Conservation (phyloP, 2,797 vertebrate genomes). For the Acanthornis magna region DNA sequence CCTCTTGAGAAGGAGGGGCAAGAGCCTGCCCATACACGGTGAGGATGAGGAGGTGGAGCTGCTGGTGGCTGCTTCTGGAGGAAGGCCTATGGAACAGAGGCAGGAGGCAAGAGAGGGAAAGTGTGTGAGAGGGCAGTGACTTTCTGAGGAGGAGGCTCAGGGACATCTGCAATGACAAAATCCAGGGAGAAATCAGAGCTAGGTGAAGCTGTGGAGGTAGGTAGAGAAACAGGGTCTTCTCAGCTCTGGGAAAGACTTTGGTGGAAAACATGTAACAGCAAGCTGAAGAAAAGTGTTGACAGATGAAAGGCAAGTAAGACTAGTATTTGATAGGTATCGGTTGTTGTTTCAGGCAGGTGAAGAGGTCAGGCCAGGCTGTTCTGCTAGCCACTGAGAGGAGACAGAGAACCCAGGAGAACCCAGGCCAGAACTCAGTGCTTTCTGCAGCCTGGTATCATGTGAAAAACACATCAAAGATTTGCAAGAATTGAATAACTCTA, state of each 20-base stretch:
- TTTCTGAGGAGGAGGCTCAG: neutral
- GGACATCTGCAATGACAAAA: neutral
- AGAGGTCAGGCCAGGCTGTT: neutral
- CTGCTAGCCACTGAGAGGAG: neutral
- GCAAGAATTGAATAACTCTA: neutral
- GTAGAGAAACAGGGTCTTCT: neutral
- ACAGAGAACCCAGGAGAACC: neutral
- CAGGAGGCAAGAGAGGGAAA: neutral
- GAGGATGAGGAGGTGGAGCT: neutral
- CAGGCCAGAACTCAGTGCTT: neutral
- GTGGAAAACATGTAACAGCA: neutral
- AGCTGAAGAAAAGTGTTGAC: neutral
- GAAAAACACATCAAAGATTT: neutral
- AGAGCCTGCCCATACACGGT: fast-evolving
- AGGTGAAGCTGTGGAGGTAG: neutral
- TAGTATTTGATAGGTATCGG: neutral
- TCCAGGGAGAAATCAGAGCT: neutral
- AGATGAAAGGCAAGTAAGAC: neutral
- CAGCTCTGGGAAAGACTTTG: neutral
- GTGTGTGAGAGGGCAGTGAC: neutral
- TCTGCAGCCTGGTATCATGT: neutral
- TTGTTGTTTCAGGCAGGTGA: neutral
- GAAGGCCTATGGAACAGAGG: neutral
- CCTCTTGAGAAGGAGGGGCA: neutral
- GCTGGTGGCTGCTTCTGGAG: neutral